A percentile compares a stretch with the other conserved stretches of the same genome.
Conservation (phyloP, 2,113 vertebrate species). For the Syngnathus typhle region DNA sequence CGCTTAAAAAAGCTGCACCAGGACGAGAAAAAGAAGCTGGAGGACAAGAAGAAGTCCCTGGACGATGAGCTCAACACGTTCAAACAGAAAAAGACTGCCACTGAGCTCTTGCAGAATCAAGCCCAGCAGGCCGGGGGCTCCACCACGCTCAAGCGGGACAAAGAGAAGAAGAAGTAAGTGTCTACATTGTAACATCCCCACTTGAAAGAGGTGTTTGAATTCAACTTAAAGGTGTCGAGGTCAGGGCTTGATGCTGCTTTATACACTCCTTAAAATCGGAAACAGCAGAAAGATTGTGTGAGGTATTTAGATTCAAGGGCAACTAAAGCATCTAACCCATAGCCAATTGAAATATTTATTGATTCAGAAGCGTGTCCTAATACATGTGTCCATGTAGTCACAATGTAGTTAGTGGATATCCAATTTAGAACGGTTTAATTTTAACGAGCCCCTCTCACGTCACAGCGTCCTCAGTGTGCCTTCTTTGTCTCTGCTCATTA, state of each 20-base stretch:
- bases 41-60: constrained; percentile 91
- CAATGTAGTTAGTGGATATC: neutral
- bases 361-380: neutral
- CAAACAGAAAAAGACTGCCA: constrained; percentile 95
- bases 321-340: neutral
- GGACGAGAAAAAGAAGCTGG: constrained; percentile 97
- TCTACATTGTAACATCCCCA: constrained; percentile 15
- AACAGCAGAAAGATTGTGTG: too few species aligned
- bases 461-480: constrained; percentile 60
- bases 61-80: constrained; percentile 94
- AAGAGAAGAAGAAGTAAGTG: constrained; percentile 99
- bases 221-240: neutral
- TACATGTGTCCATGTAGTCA: neutral
- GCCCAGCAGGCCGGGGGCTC: constrained; percentile 93
- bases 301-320: neutral
- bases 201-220: neutral
- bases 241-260: neutral
- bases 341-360: neutral
- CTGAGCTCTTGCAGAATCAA: constrained; percentile 91
- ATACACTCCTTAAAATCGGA: neutral
- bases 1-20: constrained; percentile 96
- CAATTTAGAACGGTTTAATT: neutral
- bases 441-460: constrained; percentile 1
- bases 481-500: constrained; percentile 23
- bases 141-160: constrained; percentile 95